phyloP scores from a whole-genome alignment of 2,888 invertebrate species.

The Chymomyza fuscimana region DNA sequence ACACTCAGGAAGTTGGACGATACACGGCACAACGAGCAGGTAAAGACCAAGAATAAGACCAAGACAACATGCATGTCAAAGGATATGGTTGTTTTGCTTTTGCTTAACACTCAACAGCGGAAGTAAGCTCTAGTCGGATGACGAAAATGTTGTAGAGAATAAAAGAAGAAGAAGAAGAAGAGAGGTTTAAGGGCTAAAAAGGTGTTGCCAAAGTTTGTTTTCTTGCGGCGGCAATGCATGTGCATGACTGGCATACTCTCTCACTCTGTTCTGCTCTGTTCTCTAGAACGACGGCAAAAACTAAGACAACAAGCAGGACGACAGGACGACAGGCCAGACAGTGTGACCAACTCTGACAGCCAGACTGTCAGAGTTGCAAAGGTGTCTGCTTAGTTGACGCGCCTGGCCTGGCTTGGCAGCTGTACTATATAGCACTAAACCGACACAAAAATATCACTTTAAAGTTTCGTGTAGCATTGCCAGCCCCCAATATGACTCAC shows the following conservation, averaged over 20 bases:
- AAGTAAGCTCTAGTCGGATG: slow-evolving; percentile 51
- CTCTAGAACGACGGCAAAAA: slow-evolving; percentile 64
- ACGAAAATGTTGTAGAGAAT: not conserved
- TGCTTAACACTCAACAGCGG: slow-evolving; percentile 72
- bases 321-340: slow-evolving; percentile 12
- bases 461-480: slow-evolving; percentile 57
- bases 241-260: slow-evolving; percentile 57
- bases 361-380: slow-evolving; percentile 5
- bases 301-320: slow-evolving; percentile 44
- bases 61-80: slow-evolving; percentile 64
- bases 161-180: slow-evolving; percentile 8
- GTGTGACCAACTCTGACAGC: slow-evolving; percentile 27
- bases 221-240: slow-evolving; percentile 55
- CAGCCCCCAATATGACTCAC: not conserved
- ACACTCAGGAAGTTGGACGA: slow-evolving; percentile 3
- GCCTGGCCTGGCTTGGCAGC: slow-evolving; percentile 43
- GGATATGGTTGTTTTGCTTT: slow-evolving; percentile 55
- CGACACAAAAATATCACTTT: slow-evolving; percentile 73
- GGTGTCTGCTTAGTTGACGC: not conserved
- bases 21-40: slow-evolving; percentile 25
- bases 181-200: slow-evolving; percentile 13
- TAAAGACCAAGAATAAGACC: slow-evolving; percentile 52
- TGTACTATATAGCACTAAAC: slow-evolving; percentile 52
- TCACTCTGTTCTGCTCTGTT: slow-evolving; percentile 36
- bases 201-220: slow-evolving; percentile 58